phyloP scores from a whole-genome alignment of 2,888 invertebrate genomes.

The Pelosia muscerda region DNA sequence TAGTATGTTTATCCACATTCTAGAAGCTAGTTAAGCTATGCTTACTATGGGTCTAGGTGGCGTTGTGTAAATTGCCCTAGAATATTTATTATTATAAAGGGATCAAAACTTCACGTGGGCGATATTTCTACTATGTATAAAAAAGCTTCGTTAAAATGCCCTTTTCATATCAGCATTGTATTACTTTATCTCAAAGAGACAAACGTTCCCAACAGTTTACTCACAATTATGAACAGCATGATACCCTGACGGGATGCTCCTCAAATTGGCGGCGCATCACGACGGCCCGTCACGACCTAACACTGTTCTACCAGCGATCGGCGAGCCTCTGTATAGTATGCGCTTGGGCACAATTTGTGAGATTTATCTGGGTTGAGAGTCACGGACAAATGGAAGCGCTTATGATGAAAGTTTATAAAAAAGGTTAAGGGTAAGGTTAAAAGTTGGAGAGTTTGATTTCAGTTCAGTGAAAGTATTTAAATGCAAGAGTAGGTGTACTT shows the following conservation, averaged over 20 bases:
- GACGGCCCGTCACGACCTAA: slow-evolving; percentile 49
- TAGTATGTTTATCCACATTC: no score
- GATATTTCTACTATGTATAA: no score
- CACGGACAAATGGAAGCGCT: slow-evolving; percentile 3
- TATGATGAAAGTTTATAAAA: neutral
- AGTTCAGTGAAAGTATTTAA: no score
- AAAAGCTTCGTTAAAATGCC: no score
- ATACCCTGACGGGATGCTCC: slow-evolving; percentile 52
- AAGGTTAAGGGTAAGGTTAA: neutral
- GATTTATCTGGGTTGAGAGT: slow-evolving; percentile 5
- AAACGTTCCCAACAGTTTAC: slow-evolving; percentile 30
- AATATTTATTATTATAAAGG: no score
- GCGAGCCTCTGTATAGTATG: slow-evolving; percentile 2
- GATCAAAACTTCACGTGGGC: no score
- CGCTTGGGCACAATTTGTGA: slow-evolving; percentile 17
- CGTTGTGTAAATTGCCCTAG: no score
- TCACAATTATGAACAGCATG: slow-evolving; percentile 46
- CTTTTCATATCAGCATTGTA: neutral
- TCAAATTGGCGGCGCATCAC: slow-evolving; percentile 55
- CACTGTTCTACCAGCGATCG: slow-evolving; percentile 27
- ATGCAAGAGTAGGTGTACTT: no score
- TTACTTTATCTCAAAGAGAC: neutral
- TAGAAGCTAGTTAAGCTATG: no score
- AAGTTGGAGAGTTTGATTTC: neutral
- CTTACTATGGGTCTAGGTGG: no score